Conservation (phyloP, 2,888 invertebrate genomes). For the Oscheius sp. region DNA sequence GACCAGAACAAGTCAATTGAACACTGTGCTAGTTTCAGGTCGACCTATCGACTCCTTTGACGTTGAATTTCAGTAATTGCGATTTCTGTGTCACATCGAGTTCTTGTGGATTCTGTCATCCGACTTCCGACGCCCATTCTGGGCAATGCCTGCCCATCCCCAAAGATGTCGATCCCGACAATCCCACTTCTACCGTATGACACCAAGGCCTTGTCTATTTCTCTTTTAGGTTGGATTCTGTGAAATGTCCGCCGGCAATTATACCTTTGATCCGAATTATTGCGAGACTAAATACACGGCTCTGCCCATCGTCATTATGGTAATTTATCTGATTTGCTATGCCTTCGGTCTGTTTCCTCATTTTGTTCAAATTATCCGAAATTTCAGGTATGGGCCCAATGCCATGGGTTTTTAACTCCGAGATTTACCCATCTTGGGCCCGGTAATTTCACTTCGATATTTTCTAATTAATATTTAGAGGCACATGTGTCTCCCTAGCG, state of each 20-base stretch:
- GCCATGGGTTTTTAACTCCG: slow-evolving; percentile 78
- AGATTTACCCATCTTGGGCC: slow-evolving; percentile 78
- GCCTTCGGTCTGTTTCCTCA: slow-evolving; percentile 40
- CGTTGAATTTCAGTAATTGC: slow-evolving; percentile 72
- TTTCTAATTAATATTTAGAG: slow-evolving; percentile 77
- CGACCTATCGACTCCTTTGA: background rate
- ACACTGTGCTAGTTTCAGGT: slow-evolving; percentile 33
- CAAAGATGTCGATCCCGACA: slow-evolving; percentile 22
- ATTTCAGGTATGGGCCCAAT: slow-evolving; percentile 77
- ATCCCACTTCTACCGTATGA: slow-evolving; percentile 32
- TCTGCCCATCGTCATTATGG: slow-evolving; percentile 70
- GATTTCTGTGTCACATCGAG: slow-evolving; percentile 74
- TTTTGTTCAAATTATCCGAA: background rate
- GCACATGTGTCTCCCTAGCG: slow-evolving; percentile 74
- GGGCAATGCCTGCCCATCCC: slow-evolving; percentile 57
- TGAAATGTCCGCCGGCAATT: slow-evolving; percentile 10
- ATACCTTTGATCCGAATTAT: slow-evolving; percentile 32
- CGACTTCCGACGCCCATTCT: slow-evolving; percentile 17
- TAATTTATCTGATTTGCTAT: slow-evolving; percentile 62
- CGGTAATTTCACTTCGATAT: too few species aligned
- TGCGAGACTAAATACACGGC: slow-evolving; percentile 72
- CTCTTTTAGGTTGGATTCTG: slow-evolving; percentile 28
- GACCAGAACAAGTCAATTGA: slow-evolving; percentile 18
- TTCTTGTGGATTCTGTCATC: slow-evolving; percentile 74
- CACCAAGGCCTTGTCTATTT: too few species aligned